These are phyloP conservation scores for Fulmarus glacialis DNA, from an alignment of 2,113 vertebrate species.

Conservation along the genomic window DNA sequence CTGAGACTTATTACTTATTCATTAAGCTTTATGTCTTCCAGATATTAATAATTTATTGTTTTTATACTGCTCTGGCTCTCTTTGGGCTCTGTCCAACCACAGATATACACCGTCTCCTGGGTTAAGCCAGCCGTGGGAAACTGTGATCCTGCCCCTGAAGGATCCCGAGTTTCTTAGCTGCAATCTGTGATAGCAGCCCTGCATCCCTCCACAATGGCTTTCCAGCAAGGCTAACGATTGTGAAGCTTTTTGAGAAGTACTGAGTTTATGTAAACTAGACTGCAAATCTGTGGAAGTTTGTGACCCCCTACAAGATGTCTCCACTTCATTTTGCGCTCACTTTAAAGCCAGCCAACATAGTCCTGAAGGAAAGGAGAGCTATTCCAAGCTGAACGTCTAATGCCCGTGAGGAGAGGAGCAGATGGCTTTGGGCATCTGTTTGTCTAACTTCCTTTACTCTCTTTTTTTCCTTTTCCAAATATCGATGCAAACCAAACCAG, in stretches of 20 bases:
- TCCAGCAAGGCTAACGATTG: neutral
- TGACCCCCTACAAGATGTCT: neutral
- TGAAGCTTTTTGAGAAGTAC: neutral
- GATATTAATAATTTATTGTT: neutral
- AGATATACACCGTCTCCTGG: neutral
- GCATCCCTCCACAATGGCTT: neutral
- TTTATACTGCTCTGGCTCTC: neutral
- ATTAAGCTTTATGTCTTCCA: slow-evolving; percentile 1
- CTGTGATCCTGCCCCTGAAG: neutral
- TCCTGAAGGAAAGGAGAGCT: neutral
- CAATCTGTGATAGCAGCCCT: neutral
- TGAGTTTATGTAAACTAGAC: neutral
- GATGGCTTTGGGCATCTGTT: neutral
- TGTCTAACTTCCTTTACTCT: neutral
- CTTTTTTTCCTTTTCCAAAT: neutral
- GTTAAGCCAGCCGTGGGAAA: neutral
- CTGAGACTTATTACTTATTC: neutral
- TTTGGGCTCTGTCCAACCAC: neutral
- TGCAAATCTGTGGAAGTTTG: neutral
- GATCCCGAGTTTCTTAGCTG: neutral
- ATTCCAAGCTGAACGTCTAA: neutral
- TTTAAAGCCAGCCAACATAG: neutral
- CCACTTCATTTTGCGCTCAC: neutral
- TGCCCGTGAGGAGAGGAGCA: neutral
- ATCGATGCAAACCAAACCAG: neutral